These are phyloP conservation scores for Nettapus auritus DNA, from an alignment of 2,113 vertebrate genomes.

Conservation along the genomic window DNA sequence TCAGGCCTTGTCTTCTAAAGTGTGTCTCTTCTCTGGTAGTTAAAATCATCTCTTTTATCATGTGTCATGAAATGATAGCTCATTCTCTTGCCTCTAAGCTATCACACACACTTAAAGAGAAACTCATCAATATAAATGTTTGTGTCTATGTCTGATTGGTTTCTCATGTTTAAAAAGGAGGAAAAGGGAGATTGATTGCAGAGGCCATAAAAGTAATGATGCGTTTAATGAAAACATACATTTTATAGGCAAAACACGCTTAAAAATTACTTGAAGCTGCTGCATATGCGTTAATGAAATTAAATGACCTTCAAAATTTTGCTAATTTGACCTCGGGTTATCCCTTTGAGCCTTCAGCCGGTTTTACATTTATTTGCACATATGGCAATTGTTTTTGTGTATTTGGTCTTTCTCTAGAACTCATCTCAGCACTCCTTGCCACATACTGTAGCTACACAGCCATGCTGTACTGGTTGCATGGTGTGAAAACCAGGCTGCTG, in stretches of 20 bases:
- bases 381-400: neutral
- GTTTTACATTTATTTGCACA: constrained; percentile 40
- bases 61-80: constrained; percentile 65
- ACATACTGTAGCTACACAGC: neutral
- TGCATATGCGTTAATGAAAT: constrained; percentile 74
- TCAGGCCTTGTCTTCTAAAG: constrained; percentile 7
- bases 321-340: constrained; percentile 66
- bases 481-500: neutral
- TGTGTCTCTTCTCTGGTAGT: neutral
- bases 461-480: neutral
- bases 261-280: constrained; percentile 77
- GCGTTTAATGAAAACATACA: constrained; percentile 83
- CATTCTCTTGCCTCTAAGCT: constrained; percentile 74
- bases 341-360: constrained; percentile 21
- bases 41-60: constrained; percentile 65
- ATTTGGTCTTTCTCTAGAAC: neutral
- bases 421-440: neutral
- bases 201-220: constrained; percentile 83
- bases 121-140: constrained; percentile 80
- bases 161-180: constrained; percentile 75
- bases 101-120: constrained; percentile 67
- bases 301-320: constrained; percentile 76
- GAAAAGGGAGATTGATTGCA: constrained; percentile 79
- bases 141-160: constrained; percentile 80
- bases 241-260: constrained; percentile 81